These are phyloP conservation scores for Scopus umbretta DNA, from an alignment of 2,113 vertebrate genomes.

Conservation along the genomic window DNA sequence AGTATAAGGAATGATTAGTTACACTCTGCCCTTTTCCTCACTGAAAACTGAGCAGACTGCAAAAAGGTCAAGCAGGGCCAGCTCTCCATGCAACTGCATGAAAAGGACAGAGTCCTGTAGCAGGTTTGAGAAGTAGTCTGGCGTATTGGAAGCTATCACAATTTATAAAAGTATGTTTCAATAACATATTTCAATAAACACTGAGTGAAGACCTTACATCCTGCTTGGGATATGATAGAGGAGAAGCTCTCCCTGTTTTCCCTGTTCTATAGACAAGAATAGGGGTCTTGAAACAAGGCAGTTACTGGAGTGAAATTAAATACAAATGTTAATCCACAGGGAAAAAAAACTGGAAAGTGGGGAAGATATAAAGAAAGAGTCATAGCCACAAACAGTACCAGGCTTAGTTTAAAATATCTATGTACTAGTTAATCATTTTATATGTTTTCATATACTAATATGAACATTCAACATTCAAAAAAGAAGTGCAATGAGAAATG, in stretches of 20 bases:
- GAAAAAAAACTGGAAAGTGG: background rate
- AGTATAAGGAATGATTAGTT: background rate
- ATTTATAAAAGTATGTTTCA: background rate
- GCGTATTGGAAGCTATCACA: background rate
- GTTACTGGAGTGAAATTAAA: background rate
- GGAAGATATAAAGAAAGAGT: background rate
- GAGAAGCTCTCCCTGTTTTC: background rate
- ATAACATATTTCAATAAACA: background rate
- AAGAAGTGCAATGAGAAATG: background rate
- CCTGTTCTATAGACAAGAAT: background rate
- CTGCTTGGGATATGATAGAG: background rate
- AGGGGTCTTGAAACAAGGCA: background rate
- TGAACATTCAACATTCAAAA: background rate
- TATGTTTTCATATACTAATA: conserved; percentile 18
- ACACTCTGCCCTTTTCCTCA: background rate
- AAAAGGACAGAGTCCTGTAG: background rate
- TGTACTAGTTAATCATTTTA: background rate
- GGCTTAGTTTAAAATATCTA: background rate
- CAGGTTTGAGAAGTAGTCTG: background rate
- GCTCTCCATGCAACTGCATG: background rate
- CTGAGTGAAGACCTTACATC: background rate
- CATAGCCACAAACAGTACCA: background rate
- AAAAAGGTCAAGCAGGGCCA: background rate
- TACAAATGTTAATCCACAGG: background rate
- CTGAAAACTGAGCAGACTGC: background rate